These are phyloP conservation scores for Tragelaphus buxtoni DNA, from an alignment of 2,113 vertebrate species.

Conservation along the genomic window DNA sequence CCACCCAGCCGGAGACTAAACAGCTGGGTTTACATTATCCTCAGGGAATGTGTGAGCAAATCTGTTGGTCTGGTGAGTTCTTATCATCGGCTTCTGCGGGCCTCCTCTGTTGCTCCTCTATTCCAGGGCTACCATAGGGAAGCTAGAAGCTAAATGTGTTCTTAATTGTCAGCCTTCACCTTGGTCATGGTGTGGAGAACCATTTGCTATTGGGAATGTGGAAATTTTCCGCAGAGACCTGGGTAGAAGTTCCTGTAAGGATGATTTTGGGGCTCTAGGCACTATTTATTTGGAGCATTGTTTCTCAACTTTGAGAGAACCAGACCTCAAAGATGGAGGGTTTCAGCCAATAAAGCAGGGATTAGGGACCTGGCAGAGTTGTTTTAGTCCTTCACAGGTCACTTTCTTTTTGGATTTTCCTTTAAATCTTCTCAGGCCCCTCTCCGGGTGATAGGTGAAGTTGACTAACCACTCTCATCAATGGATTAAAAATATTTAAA, in stretches of 20 bases:
- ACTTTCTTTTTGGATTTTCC: background rate
- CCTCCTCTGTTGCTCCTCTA: background rate
- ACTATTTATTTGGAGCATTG: background rate
- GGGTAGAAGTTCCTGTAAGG: background rate
- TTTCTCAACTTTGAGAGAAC: background rate
- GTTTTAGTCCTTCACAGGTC: background rate
- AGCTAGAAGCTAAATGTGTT: background rate
- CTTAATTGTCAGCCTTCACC: background rate
- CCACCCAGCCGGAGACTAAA: background rate
- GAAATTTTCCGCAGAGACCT: background rate
- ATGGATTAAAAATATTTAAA: background rate
- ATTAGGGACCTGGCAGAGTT: background rate
- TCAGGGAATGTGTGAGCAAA: background rate
- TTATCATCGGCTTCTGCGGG: background rate
- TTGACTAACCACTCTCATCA: background rate
- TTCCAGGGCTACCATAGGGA: background rate
- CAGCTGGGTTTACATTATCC: constrained; percentile 2
- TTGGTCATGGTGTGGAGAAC: background rate
- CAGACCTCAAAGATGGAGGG: background rate
- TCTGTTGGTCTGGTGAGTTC: background rate
- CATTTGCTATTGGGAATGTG: background rate
- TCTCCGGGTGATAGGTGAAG: background rate
- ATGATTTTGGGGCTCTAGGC: background rate
- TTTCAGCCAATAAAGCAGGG: background rate
- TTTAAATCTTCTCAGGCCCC: background rate